phyloP scores from a whole-genome alignment of 92 coral and sea anemone genomes.

The Virgularia gustaviana region DNA sequence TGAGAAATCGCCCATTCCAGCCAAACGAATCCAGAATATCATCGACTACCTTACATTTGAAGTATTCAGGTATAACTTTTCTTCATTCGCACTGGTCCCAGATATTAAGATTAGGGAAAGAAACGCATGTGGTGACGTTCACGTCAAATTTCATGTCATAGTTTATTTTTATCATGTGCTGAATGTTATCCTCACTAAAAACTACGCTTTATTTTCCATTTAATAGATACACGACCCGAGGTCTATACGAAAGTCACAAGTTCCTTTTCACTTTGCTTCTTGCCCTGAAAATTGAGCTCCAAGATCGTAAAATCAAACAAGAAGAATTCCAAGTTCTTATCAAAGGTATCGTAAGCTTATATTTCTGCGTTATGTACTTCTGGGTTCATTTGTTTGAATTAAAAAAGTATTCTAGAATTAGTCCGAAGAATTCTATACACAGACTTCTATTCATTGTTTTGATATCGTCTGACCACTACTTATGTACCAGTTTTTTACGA shows the following conservation, averaged over 20 bases:
- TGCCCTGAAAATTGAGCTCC: slow-evolving; percentile 85
- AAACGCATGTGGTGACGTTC: too few relatives aligned
- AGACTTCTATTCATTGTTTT: too few relatives aligned
- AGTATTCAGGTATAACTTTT: slow-evolving; percentile 59
- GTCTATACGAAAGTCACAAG: slow-evolving; percentile 95
- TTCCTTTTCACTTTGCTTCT: slow-evolving; percentile 82
- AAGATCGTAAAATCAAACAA: slow-evolving; percentile 80
- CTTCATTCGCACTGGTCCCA: neutral
- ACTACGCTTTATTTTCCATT: too few relatives aligned
- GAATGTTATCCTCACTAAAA: too few relatives aligned
- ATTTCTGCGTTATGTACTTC: neutral
- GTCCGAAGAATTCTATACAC: too few relatives aligned
- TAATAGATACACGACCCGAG: slow-evolving; percentile 93
- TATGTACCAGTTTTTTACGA: too few relatives aligned
- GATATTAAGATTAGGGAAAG: neutral
- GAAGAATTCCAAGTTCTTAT: slow-evolving; percentile 92
- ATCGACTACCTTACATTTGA: slow-evolving; percentile 93
- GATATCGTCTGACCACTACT: too few relatives aligned
- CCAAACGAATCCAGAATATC: slow-evolving; percentile 89
- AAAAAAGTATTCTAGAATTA: neutral
- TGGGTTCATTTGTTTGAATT: too few relatives aligned
- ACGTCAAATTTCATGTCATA: too few relatives aligned
- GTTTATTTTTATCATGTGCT: too few relatives aligned
- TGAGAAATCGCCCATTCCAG: slow-evolving; percentile 93
- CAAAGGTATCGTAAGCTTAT: slow-evolving; percentile 60